Percentiles rank a stretch among this genome's conserved stretches.
Conservation (phyloP, 2,888 invertebrate species). For the Hyposoter dolosus region DNA sequence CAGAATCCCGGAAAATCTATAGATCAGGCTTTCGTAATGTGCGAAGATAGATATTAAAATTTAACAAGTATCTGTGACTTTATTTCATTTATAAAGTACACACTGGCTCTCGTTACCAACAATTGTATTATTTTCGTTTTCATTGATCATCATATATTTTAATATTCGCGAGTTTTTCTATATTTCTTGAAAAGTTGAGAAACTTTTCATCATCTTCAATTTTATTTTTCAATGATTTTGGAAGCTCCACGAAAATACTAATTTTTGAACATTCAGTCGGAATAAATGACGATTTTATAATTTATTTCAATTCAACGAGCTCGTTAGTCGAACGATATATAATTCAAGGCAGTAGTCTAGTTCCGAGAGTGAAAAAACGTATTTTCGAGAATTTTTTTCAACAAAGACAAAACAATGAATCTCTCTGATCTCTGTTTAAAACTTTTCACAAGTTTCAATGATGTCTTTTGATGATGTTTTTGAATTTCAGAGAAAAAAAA, state of each 20-base stretch:
- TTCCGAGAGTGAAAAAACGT: not conserved
- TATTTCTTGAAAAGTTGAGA: constrained; percentile 32
- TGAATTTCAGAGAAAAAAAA: no score
- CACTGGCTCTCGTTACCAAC: constrained; percentile 32
- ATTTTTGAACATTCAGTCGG: constrained; percentile 64
- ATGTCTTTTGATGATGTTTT: no score
- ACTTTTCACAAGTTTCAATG: not conserved
- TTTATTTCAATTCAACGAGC: constrained; percentile 54
- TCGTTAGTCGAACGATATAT: constrained; percentile 43
- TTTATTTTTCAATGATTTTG: constrained; percentile 42
- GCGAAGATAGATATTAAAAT: constrained; percentile 48
- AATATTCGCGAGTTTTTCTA: constrained; percentile 37
- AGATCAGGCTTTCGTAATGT: constrained; percentile 40
- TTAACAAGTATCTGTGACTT: constrained; percentile 46
- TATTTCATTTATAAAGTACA: constrained; percentile 6
- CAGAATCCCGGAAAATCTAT: constrained; percentile 39
- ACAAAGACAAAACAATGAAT: not conserved
- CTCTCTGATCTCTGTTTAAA: not conserved
- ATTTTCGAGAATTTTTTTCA: not conserved
- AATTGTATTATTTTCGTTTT: constrained; percentile 2
- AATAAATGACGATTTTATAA: constrained; percentile 53
- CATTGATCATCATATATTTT: constrained; percentile 1
- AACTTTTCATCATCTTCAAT: constrained; percentile 3
- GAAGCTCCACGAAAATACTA: constrained; percentile 67
- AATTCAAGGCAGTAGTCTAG: constrained; percentile 4